These are phyloP conservation scores for chimpanzee (Pan troglodytes) DNA, from an alignment of 2,113 vertebrate genomes.

Conservation along the genomic window DNA sequence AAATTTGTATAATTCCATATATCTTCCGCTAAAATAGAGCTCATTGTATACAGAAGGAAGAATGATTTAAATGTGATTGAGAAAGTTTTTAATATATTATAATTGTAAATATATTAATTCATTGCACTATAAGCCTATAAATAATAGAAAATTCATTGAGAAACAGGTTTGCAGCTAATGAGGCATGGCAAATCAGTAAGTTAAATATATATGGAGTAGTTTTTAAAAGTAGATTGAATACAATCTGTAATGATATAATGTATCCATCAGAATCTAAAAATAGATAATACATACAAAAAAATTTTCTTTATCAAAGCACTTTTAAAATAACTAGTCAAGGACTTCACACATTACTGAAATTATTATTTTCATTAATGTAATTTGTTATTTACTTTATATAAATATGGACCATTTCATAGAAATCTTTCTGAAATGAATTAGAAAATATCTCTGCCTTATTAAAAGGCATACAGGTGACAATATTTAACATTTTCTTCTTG, in stretches of 20 bases:
- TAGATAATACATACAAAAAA: neutral
- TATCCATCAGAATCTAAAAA: neutral
- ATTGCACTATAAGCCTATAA: neutral
- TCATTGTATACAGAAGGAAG: neutral
- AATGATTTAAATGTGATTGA: neutral
- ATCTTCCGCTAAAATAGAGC: neutral
- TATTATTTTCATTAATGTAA: neutral
- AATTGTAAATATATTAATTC: neutral
- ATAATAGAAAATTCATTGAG: neutral
- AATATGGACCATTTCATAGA: neutral
- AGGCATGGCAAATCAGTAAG: neutral
- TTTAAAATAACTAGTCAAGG: neutral
- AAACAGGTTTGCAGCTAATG: neutral
- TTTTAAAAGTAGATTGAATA: neutral
- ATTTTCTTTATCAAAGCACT: neutral
- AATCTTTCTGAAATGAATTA: slow-evolving; percentile 2
- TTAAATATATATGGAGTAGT: neutral
- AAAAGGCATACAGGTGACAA: neutral
- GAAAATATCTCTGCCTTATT: neutral
- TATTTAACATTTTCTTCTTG: neutral
- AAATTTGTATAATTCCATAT: neutral
- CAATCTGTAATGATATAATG: neutral
- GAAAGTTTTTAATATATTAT: neutral
- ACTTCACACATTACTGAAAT: neutral
- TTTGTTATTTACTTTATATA: neutral